A percentile compares a stretch with the other conserved stretches of the same genome.
Conservation (phyloP, 1,140 invertebrate species). For the Oryctes rhinoceros region DNA sequence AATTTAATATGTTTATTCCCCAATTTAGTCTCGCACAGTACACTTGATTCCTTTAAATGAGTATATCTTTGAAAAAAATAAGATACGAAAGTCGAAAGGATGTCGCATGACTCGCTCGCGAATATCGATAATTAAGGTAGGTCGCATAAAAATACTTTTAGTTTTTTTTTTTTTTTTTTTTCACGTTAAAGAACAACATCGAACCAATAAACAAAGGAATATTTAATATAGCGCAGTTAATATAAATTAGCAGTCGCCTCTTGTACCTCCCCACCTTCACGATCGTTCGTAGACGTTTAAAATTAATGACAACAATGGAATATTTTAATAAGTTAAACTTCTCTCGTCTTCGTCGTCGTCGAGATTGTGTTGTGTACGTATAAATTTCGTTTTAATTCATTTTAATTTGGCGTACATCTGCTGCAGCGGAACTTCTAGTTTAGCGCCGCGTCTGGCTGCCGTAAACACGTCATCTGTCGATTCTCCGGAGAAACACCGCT, state of each 20-base stretch:
- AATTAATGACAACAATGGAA: constrained; percentile 6
- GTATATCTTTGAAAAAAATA: no score
- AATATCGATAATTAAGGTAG: no score
- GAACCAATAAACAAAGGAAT: not conserved
- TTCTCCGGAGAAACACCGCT: not conserved
- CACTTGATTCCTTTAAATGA: no score
- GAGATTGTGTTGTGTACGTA: constrained; percentile 14
- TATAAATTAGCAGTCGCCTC: not conserved
- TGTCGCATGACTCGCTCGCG: no score
- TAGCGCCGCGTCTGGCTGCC: not conserved
- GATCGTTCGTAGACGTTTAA: not conserved
- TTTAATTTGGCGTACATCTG: constrained; percentile 10
- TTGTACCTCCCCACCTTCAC: not conserved
- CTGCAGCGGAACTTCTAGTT: constrained; percentile 1
- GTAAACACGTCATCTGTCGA: constrained; percentile 13
- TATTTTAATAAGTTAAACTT: constrained; percentile 16
- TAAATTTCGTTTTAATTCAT: constrained; percentile 8
- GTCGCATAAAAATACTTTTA: no score
- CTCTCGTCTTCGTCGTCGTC: not conserved
- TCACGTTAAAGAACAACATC: no score
- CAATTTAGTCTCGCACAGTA: no score
- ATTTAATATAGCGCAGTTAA: not conserved
- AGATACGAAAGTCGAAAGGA: no score
- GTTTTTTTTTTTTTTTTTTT: no score
- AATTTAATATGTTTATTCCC: no score